Evolutionary conservation across 2,797 vertebrate species (phyloP).

Genomic region (Tamandua tetradactyla): DNA sequence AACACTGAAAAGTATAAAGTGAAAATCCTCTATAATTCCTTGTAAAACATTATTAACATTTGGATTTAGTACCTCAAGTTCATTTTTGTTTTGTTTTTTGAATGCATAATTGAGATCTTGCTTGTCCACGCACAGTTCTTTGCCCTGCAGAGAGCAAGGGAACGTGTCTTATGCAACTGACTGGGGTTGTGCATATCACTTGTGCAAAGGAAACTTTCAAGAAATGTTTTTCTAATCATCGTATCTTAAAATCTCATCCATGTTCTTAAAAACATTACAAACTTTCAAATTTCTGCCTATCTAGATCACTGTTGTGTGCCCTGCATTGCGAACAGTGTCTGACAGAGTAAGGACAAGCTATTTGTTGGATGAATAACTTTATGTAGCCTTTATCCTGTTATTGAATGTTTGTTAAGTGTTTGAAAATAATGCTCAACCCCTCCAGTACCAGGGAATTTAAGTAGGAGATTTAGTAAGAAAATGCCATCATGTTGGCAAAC

Average conservation of each 20-base stretch:
- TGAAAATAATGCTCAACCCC: neutral
- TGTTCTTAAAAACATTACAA: neutral
- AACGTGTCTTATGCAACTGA: rapidly evolving
- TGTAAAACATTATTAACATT: neutral
- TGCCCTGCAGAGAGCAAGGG: neutral
- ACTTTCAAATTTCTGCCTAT: neutral
- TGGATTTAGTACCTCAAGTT: neutral
- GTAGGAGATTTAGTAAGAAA: neutral
- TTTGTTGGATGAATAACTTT: neutral
- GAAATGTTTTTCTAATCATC: neutral
- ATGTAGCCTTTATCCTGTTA: neutral
- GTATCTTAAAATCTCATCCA: neutral
- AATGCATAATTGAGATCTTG: neutral
- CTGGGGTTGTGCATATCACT: rapidly evolving
- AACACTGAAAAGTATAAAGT: neutral
- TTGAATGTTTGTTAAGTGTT: neutral
- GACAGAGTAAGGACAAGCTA: neutral
- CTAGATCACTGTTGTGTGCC: neutral
- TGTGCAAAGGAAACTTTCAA: neutral
- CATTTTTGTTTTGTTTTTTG: neutral
- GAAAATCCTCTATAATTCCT: neutral
- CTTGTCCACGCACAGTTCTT: rapidly evolving
- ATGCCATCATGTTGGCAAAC: rapidly evolving
- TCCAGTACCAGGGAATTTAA: neutral
- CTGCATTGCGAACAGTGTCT: neutral